Conservation (phyloP, 2,113 vertebrate genomes). For the Narcine bancroftii region DNA sequence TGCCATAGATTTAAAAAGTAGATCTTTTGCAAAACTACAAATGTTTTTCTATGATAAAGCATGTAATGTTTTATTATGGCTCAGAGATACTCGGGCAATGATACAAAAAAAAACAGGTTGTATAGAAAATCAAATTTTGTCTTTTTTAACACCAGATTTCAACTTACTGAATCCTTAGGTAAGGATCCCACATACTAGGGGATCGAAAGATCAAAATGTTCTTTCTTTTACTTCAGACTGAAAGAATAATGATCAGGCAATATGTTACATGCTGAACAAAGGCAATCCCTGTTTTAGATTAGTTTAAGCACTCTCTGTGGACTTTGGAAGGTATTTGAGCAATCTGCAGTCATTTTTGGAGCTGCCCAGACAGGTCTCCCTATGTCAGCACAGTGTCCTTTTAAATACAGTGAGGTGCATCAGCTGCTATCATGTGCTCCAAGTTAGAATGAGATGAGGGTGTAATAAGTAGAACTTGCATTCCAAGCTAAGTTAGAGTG, state of each 20-base stretch:
- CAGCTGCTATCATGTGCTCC: too few relatives aligned
- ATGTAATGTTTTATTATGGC: background rate
- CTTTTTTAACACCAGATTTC: background rate
- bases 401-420: too few relatives aligned
- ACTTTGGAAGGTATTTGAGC: too few relatives aligned
- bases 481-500: too few relatives aligned
- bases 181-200: background rate
- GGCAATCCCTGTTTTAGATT: too few relatives aligned
- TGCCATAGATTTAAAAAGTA: background rate
- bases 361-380: too few relatives aligned
- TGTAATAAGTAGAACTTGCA: too few relatives aligned
- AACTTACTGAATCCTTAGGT: background rate
- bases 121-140: background rate
- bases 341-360: too few relatives aligned
- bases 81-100: background rate
- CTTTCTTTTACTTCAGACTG: background rate
- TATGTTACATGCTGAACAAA: too few relatives aligned
- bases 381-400: too few relatives aligned
- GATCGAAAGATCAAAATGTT: background rate
- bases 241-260: background rate
- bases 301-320: too few relatives aligned
- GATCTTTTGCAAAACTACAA: background rate
- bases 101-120: background rate
- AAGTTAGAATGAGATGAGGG: too few relatives aligned
- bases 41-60: background rate